Base-by-base conservation (phyloP, 1,140 invertebrate genomes). In the Conopomorpha cramerella region DNA sequence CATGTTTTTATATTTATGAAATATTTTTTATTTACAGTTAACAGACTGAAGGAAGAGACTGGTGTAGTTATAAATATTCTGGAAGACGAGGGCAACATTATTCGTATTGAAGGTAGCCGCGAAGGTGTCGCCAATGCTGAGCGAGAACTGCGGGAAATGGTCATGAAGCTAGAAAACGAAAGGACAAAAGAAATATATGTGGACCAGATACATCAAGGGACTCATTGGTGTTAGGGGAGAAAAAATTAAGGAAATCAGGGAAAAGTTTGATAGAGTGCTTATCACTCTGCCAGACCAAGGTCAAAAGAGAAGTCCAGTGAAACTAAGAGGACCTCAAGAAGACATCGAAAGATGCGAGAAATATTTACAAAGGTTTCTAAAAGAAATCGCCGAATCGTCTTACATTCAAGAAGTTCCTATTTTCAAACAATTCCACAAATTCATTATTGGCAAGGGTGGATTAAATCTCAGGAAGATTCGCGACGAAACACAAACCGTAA, bases 391-490 rank as follows among this genome's bases (percentile, higher is more conserved):
- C 33, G 92, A 95, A 55, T 91, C 86, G 25, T 96, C 92, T 43
- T 92, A 90, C 67, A 86, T 92, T 16, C 79, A 90, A 37, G 87
- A 96, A 76, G 91, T 99, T 26, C 91, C 93, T 27, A 96, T 99
- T 52, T 98, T 93, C 77, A 97, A 98, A 70, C 93, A 97, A 66
- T 97, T 97, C 80, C 95, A 98, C 72, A 96, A 96, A 66, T 95
- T 94, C 59, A 89, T 99, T 25, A 96, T 98, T 58, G 96, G 96
- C 26, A 97, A 97, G 77, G 93, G 91, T 41, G 94, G 94, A 50
- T 86, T 84, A 6, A 97, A 90, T 54, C 92, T 98, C 39, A 86
- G 87, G 37, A 96, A 95, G 79, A 98, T 99, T 51, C 85, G 95
- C 7, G 95, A 98, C 61, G 96, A 99, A 67, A 99, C 96, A 0